These are phyloP conservation scores for Sialis lutaria DNA, from an alignment of 2,888 invertebrate genomes.

Conservation along the genomic window DNA sequence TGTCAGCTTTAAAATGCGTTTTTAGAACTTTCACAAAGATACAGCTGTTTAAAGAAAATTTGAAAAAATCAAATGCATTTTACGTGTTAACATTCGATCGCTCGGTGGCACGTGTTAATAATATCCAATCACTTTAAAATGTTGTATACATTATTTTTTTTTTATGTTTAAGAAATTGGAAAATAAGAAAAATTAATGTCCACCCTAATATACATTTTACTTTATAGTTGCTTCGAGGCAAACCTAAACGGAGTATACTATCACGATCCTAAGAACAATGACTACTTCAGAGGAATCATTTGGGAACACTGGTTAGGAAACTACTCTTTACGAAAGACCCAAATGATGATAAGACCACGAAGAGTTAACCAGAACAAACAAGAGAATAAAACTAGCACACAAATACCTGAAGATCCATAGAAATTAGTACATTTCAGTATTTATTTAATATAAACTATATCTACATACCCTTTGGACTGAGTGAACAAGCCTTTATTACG, in stretches of 20 bases:
- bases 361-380: conserved; percentile 9
- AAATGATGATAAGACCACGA: conserved; percentile 28
- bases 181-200: not conserved
- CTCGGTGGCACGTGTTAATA: no score
- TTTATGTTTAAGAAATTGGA: not conserved
- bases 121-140: no score
- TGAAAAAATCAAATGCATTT: no score
- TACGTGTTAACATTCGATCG: no score
- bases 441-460: not conserved
- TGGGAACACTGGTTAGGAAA: conserved; percentile 41
- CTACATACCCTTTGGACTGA: not conserved
- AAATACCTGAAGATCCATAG: conserved; percentile 1
- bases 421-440: not conserved
- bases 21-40: no score
- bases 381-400: conserved; percentile 8
- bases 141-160: no score
- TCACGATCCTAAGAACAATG: conserved; percentile 23
- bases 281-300: conserved; percentile 32
- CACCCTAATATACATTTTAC: conserved; percentile 3
- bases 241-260: conserved; percentile 36
- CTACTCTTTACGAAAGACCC: conserved; percentile 29
- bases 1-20: not conserved
- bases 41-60: no score
- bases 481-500: not conserved
- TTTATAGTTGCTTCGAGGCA: conserved; percentile 33